Evolutionary conservation across 2,797 vertebrate genomes (phyloP), one percentile per base, ranked within the genome.

Genomic region (Austrolebias charrua): DNA sequence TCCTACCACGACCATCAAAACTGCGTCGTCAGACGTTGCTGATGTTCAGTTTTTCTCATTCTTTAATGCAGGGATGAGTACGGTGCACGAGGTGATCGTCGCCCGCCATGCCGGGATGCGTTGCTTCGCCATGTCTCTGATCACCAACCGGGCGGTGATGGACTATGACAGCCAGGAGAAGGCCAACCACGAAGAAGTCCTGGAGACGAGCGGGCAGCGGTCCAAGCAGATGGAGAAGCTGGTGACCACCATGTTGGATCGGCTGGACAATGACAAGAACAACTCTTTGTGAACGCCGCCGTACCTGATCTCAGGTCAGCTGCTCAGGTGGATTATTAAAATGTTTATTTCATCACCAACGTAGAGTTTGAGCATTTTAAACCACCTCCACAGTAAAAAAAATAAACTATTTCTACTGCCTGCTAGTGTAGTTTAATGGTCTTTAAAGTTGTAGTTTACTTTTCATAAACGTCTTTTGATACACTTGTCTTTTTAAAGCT

Each of bases 51-150:
- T 16, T n/a, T 5, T 3, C 66, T 16, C 4, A 15, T 11, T 0
- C 14, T 13, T 24, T 24, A 24, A 24, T 24, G 38, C 74, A 97
- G 96, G 95, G 3, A 97, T 97, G 96, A 97, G 96, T 86, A 97
- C 95, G 0, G 94, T 87, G 0, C 96, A 94, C 0, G 95, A 97
- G 88, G 95, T 95, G 28, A 92, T 97, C 1, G 92, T 94, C 0
- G 94, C 94, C 0, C 91, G 90, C 10, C 96, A 96, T 59, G 91
- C 92, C 0, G 93, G 94, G 19, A 91, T 97, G 84, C 92, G 88
- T 0, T 94, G 95, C 64, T 91, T 95, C 9, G 96, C 94, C 49
- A 83, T 96, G 81, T 97, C 96, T 0, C 93, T 97, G 51, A 95
- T 97, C 85, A 94, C 87, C 50, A 97, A 97, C 86, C 85, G 83